Conservation (phyloP, 2,113 vertebrate genomes). For the Petroica traversi region DNA sequence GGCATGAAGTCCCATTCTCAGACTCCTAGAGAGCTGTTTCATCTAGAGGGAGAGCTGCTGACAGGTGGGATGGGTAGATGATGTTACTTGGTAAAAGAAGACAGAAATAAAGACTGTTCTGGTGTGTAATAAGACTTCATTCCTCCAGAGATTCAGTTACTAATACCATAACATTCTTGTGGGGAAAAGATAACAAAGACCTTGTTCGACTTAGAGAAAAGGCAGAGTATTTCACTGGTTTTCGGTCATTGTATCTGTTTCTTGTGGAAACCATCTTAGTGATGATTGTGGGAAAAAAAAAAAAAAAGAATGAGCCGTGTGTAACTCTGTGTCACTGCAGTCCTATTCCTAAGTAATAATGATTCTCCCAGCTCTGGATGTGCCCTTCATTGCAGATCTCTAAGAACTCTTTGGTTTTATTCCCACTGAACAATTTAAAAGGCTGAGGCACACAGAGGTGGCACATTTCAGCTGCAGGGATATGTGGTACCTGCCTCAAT, state of each 20-base stretch:
- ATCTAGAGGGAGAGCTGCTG: neutral
- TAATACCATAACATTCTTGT: neutral
- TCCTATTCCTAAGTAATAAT: neutral
- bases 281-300: neutral
- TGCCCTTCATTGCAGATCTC: neutral
- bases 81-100: neutral
- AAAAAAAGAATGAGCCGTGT: rapidly evolving
- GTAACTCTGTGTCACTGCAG: rapidly evolving
- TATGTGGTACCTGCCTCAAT: neutral
- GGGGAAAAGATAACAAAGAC: neutral
- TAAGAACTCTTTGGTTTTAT: neutral
- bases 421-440: neutral
- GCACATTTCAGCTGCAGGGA: neutral
- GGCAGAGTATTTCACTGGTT: neutral
- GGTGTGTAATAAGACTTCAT: neutral
- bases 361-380: neutral
- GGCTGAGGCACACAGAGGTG: neutral
- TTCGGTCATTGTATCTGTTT: neutral
- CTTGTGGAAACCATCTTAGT: neutral
- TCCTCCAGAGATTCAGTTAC: neutral
- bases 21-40: neutral
- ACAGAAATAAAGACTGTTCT: neutral
- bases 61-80: neutral
- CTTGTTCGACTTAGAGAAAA: neutral
- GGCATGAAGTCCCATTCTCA: neutral